Conservation (phyloP, 2,797 vertebrate genomes). For the Enteromius fasciolatus region DNA sequence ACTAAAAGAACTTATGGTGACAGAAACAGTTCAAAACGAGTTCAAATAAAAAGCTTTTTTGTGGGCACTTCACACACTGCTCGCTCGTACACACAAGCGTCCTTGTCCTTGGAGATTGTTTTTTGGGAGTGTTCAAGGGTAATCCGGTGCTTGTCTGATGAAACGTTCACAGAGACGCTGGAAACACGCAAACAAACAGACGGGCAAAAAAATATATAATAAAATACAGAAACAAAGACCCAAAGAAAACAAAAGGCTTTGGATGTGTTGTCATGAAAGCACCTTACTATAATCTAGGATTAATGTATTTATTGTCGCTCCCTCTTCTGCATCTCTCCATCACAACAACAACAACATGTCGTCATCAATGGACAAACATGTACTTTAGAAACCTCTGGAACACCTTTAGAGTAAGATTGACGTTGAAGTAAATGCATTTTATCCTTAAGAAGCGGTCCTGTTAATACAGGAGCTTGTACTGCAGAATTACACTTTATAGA, state of each 20-base stretch:
- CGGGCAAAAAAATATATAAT: background rate
- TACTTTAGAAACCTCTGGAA: background rate
- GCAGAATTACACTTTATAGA: background rate
- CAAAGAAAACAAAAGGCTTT: slow-evolving; percentile 70
- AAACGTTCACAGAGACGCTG: slow-evolving; percentile 43
- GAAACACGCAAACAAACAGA: slow-evolving; percentile 56
- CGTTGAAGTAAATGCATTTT: slow-evolving; percentile 2
- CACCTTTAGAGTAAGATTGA: background rate
- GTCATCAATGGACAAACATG: background rate
- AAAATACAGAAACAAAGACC: slow-evolving; percentile 44
- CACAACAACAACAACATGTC: slow-evolving; percentile 10
- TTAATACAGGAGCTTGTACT: slow-evolving; percentile 1
- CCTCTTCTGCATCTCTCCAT: background rate
- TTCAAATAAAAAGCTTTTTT: slow-evolving; percentile 58
- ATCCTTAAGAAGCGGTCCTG: slow-evolving; percentile 27
- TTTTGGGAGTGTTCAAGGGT: slow-evolving; percentile 63
- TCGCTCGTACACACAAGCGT: slow-evolving; percentile 18
- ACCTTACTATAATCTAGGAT: slow-evolving; percentile 70
- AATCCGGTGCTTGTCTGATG: slow-evolving; percentile 57
- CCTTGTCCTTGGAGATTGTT: slow-evolving; percentile 70
- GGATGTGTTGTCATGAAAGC: slow-evolving; percentile 68
- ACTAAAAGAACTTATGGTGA: slow-evolving; percentile 32
- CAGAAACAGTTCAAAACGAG: slow-evolving; percentile 44
- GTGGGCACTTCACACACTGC: slow-evolving; percentile 12
- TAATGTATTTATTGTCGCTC: slow-evolving; percentile 25